These are phyloP conservation scores for Reinhardtius hippoglossoides DNA, from an alignment of 2,113 vertebrate species.

Conservation along the genomic window DNA sequence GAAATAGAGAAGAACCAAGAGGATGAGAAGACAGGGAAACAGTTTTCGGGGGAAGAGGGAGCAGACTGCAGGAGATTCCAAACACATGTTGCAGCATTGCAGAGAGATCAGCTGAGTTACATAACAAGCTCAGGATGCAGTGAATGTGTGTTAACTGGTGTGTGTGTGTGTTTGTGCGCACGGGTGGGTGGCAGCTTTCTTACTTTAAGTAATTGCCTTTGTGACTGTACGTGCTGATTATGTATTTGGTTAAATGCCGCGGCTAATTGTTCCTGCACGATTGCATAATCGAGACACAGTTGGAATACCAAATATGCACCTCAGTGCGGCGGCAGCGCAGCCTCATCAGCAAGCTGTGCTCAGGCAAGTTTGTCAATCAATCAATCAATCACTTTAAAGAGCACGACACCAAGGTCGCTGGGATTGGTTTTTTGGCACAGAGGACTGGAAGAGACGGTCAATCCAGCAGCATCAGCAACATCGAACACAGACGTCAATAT, in stretches of 20 bases:
- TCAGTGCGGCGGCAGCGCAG: background rate
- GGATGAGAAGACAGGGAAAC: background rate
- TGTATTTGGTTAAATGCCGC: constrained; percentile 70
- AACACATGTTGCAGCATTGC: constrained; percentile 47
- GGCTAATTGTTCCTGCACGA: constrained; percentile 73
- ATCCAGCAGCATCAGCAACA: constrained; percentile 22
- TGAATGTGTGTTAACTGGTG: constrained; percentile 8
- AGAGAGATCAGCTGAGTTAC: constrained; percentile 48
- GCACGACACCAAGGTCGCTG: constrained; percentile 27
- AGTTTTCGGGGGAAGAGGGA: background rate
- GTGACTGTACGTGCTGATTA: constrained; percentile 68
- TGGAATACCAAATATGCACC: constrained; percentile 58
- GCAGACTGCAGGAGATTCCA: constrained; percentile 19
- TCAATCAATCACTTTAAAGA: constrained; percentile 45
- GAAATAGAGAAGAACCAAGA: background rate
- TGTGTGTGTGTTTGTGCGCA: constrained; percentile 6
- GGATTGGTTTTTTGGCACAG: constrained; percentile 30
- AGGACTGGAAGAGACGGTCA: background rate
- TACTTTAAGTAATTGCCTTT: constrained; percentile 71
- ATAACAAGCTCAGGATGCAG: constrained; percentile 44
- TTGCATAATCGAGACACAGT: constrained; percentile 46
- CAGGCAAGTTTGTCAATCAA: constrained; percentile 11
- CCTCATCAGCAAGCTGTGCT: background rate
- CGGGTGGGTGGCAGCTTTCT: constrained; percentile 33
- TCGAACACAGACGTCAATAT: background rate